Evolutionary conservation across 2,888 invertebrate genomes (phyloP).

Genomic region (Argyresthia albistria): DNA sequence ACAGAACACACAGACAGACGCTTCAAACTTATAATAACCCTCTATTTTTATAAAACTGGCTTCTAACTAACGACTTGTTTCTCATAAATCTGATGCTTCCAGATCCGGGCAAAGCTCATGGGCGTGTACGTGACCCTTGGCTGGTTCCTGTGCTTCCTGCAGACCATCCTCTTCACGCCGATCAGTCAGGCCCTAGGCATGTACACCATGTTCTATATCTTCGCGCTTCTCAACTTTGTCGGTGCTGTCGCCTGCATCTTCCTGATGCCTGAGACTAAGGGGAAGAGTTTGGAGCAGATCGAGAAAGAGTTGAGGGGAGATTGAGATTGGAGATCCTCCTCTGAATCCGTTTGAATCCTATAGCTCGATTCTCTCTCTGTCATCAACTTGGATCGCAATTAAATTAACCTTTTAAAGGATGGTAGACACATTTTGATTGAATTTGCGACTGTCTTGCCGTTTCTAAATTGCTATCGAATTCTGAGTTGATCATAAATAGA

Average conservation of each 20-base stretch:
- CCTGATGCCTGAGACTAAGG: conserved; percentile 10
- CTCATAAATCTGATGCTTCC: conserved; percentile 2
- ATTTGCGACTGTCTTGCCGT: too few species aligned
- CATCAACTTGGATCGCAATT: too few species aligned
- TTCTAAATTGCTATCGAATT: too few species aligned
- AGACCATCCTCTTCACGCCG: conserved; percentile 6
- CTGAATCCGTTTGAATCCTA: too few species aligned
- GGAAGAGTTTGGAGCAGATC: conserved; percentile 8
- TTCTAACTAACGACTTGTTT: too few species aligned
- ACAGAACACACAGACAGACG: too few species aligned
- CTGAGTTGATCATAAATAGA: too few species aligned
- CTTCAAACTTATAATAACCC: too few species aligned
- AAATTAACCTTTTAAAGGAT: too few species aligned
- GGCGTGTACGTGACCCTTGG: conserved; percentile 6
- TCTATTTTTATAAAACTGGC: too few species aligned
- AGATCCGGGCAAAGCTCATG: conserved; percentile 8
- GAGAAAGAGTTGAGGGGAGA: conserved; percentile 16
- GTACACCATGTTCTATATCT: conserved; percentile 11
- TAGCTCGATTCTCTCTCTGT: too few species aligned
- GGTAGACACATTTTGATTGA: too few species aligned
- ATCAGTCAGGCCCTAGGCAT: conserved; percentile 7
- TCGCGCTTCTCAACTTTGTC: conserved; percentile 5
- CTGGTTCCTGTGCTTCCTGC: conserved; percentile 9
- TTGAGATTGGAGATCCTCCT: conserved; percentile 8
- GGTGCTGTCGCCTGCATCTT: conserved; percentile 1